phyloP scores from a whole-genome alignment of 2,888 invertebrate genomes.

The Cecidostiba fungosa region DNA sequence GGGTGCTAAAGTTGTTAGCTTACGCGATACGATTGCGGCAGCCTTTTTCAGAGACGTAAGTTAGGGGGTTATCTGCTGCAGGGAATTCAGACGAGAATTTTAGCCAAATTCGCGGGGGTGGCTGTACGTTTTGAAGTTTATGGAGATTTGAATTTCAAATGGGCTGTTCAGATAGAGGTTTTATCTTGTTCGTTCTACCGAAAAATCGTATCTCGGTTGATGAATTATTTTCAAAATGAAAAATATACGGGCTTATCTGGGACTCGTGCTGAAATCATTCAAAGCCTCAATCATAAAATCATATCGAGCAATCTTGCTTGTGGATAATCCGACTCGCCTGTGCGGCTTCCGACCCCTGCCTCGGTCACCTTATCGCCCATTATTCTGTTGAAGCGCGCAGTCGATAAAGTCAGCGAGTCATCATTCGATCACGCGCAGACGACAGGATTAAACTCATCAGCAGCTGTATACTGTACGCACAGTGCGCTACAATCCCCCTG shows the following conservation, averaged over 20 bases:
- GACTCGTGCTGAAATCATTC: not conserved
- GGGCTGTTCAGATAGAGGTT: conserved; percentile 7
- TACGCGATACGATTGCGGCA: conserved; percentile 27
- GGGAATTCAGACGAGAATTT: conserved; percentile 51
- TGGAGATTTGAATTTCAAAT: conserved; percentile 53
- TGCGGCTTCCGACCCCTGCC: conserved; percentile 25
- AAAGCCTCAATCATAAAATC: conserved; percentile 34
- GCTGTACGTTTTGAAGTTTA: conserved; percentile 46
- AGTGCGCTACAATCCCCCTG: not conserved
- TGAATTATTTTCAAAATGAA: not conserved
- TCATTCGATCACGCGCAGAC: conserved; percentile 53
- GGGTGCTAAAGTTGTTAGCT: not conserved
- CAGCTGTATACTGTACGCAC: not conserved
- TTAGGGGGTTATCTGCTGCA: conserved; percentile 14
- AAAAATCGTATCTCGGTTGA: not conserved
- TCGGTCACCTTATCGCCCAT: conserved; percentile 45
- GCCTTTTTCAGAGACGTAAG: conserved; percentile 13
- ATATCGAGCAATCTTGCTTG: conserved; percentile 14
- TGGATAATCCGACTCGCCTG: not conserved
- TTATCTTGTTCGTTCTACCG: conserved; percentile 33
- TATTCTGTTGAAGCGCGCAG: conserved; percentile 47
- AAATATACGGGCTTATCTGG: not conserved
- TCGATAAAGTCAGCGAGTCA: conserved; percentile 56
- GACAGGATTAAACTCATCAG: conserved; percentile 59
- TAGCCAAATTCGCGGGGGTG: conserved; percentile 48